Evolutionary conservation across 2,888 invertebrate species (phyloP).

Genomic region (Lepeophtheirus nordmannii): DNA sequence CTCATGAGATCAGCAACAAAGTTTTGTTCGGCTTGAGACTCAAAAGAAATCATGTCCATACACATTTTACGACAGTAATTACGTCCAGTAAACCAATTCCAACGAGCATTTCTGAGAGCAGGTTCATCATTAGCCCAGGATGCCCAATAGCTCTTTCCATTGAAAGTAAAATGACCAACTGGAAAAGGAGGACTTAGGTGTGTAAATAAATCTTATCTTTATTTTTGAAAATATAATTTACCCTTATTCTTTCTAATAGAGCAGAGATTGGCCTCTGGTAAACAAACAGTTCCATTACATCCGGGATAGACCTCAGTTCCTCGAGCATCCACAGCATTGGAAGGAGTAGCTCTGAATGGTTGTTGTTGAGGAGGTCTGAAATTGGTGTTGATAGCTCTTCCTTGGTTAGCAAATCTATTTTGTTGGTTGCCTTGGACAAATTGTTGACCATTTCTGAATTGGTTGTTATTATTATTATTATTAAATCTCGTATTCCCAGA

Average conservation of each 20-base stretch:
- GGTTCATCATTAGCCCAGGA: conserved; percentile 21
- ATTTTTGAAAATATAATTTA: neutral
- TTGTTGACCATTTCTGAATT: neutral
- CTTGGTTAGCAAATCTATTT: neutral
- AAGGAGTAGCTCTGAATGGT: conserved; percentile 14
- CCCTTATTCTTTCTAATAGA: conserved; percentile 15
- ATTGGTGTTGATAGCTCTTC: neutral
- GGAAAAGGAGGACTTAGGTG: neutral
- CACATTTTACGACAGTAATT: conserved; percentile 25
- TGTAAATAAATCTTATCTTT: too few relatives aligned
- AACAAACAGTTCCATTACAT: conserved; percentile 24
- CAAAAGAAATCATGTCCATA: conserved; percentile 23
- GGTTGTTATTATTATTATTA: neutral
- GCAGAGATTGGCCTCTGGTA: conserved; percentile 24
- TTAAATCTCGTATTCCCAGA: too few relatives aligned
- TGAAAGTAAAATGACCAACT: conserved; percentile 10
- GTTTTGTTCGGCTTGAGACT: conserved; percentile 20
- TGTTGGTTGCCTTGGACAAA: neutral
- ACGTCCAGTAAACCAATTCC: conserved; percentile 25
- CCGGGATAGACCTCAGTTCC: conserved; percentile 24
- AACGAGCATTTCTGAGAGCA: conserved; percentile 20
- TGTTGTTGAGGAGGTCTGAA: neutral
- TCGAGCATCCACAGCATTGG: conserved; percentile 14
- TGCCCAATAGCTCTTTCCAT: conserved; percentile 21
- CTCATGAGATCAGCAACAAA: conserved; percentile 16